These are phyloP conservation scores for Orthosia incerta DNA, from an alignment of 2,888 invertebrate genomes.

Conservation along the genomic window DNA sequence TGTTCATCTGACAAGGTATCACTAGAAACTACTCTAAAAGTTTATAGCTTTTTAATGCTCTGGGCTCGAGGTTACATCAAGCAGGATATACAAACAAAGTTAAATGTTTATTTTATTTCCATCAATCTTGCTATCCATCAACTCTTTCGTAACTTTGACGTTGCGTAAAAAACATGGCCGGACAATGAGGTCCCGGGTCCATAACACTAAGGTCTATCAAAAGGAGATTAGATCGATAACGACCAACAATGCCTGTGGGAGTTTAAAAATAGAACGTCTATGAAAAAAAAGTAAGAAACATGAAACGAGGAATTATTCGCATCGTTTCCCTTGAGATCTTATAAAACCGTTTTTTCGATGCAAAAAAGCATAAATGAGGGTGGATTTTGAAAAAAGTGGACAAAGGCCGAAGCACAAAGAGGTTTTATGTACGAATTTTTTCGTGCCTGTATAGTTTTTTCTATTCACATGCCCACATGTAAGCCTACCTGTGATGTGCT, in stretches of 20 bases:
- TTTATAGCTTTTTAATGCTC: constrained; percentile 55
- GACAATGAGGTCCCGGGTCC: constrained; percentile 85
- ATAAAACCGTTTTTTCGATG: constrained; percentile 88
- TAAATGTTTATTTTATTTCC: constrained; percentile 55
- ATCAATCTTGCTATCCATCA: constrained; percentile 78
- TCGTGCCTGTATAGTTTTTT: constrained; percentile 82
- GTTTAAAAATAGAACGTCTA: constrained; percentile 79
- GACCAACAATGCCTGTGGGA: constrained; percentile 86
- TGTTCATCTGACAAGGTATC: constrained; percentile 29
- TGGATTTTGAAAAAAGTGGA: constrained; percentile 85
- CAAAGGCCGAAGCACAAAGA: constrained; percentile 86
- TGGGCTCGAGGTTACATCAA: constrained; percentile 30
- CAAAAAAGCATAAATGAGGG: constrained; percentile 89
- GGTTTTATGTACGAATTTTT: constrained; percentile 85
- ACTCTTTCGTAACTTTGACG: constrained; percentile 79
- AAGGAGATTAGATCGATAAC: constrained; percentile 89
- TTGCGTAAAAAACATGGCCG: constrained; percentile 76
- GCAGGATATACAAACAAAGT: constrained; percentile 45
- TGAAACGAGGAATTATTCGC: constrained; percentile 91
- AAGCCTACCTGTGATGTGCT: constrained; percentile 68
- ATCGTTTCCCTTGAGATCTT: constrained; percentile 89
- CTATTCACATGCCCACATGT: constrained; percentile 71
- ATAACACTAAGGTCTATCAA: constrained; percentile 88
- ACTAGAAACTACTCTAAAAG: constrained; percentile 34
- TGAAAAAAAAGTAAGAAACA: constrained; percentile 85